These are phyloP conservation scores for Drosophila robusta DNA, from an alignment of 2,888 invertebrate genomes.

Conservation along the genomic window DNA sequence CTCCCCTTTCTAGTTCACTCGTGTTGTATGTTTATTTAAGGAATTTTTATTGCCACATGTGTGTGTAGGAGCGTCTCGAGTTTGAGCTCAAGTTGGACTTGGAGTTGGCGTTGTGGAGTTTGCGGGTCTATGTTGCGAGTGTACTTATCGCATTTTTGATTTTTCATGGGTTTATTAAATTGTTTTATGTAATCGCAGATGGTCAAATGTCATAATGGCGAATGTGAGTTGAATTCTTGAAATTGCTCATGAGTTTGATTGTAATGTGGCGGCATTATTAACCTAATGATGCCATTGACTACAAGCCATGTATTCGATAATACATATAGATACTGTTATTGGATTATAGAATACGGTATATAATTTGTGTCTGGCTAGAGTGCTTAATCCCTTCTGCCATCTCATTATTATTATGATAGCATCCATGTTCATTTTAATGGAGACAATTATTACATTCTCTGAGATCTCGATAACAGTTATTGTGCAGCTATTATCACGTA, in stretches of 20 bases:
- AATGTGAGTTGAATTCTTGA: conserved; percentile 53
- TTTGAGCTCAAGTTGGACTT: conserved; percentile 21
- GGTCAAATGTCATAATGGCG: conserved; percentile 60
- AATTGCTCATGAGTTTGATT: conserved; percentile 62
- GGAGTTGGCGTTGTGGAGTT: conserved; percentile 1
- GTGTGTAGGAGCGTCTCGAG: conserved; percentile 25
- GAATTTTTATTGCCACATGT: conserved; percentile 68
- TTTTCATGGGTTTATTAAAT: conserved; percentile 80
- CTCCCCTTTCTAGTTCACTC: neutral
- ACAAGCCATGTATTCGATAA: conserved; percentile 7
- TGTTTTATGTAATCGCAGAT: conserved; percentile 64
- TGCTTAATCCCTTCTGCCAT: conserved; percentile 1
- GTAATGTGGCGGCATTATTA: conserved; percentile 48
- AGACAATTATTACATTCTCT: neutral
- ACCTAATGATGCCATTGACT: conserved; percentile 38
- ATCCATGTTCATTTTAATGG: neutral
- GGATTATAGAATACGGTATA: conserved; percentile 1
- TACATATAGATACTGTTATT: conserved; percentile 21
- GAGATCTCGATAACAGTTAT: neutral
- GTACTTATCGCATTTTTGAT: conserved; percentile 74
- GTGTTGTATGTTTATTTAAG: conserved; percentile 67
- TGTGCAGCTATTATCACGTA: neutral
- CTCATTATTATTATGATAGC: neutral
- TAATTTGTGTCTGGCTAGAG: neutral
- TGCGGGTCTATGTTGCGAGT: conserved; percentile 22